A percentile compares a stretch with the other conserved stretches of the same genome.
Conservation (phyloP, 2,113 vertebrate species). For the Seriola quinqueradiata region DNA sequence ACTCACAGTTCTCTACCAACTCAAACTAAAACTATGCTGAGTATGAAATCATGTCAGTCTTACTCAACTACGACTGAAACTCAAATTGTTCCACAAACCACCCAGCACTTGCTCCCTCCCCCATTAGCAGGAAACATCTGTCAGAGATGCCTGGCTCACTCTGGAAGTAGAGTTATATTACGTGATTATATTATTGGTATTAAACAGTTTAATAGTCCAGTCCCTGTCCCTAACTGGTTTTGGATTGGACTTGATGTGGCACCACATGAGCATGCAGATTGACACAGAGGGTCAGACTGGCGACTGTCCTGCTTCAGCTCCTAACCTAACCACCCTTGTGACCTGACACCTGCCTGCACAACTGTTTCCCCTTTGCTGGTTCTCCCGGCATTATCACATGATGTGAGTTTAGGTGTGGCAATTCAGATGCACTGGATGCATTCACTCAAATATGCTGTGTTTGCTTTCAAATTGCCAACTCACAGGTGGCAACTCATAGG, state of each 20-base stretch:
- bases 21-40: not conserved
- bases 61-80: not conserved
- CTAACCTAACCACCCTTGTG: not conserved
- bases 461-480: not conserved
- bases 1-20: not conserved
- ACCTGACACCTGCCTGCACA: slow-evolving; percentile 8
- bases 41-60: slow-evolving; percentile 1
- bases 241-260: not conserved
- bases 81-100: not conserved
- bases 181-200: not conserved
- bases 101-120: no score
- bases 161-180: not conserved
- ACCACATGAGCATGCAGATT: slow-evolving; percentile 3
- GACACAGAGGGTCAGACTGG: not conserved
- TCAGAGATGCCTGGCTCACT: not conserved
- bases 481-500: no score
- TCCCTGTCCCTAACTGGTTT: not conserved
- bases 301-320: not conserved
- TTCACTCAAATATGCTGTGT: not conserved
- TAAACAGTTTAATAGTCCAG: not conserved
- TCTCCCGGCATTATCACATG: not conserved
- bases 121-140: slow-evolving; percentile 7
- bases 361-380: slow-evolving; percentile 16
- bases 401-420: not conserved
- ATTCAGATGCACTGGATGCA: not conserved